These are phyloP conservation scores for Pachymerium ferrugineum DNA, from an alignment of 2,888 invertebrate species.

Conservation along the genomic window DNA sequence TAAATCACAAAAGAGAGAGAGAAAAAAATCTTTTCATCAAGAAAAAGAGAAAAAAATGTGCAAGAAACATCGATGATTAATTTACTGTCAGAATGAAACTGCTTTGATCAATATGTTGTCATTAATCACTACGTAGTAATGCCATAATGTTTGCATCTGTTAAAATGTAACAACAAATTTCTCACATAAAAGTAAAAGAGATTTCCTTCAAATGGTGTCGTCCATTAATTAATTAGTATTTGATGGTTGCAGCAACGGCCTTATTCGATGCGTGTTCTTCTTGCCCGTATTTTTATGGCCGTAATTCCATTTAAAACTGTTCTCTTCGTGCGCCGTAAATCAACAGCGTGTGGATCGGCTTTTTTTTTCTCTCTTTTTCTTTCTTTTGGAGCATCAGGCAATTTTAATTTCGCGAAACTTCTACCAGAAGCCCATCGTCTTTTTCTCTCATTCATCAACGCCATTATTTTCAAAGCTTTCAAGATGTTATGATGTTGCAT, in stretches of 20 bases:
- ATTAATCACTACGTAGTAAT: background rate
- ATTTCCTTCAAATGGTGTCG: constrained; percentile 5
- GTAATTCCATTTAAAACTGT: constrained; percentile 31
- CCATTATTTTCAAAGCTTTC: constrained; percentile 21
- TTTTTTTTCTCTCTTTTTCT: background rate
- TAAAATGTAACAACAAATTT: constrained; percentile 27
- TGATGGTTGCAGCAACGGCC: constrained; percentile 23
- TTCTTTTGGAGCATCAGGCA: background rate
- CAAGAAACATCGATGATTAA: constrained; percentile 27
- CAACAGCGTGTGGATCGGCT: constrained; percentile 16
- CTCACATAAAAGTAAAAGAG: constrained; percentile 24
- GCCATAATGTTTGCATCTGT: constrained; percentile 1
- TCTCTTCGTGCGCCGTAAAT: constrained; percentile 28
- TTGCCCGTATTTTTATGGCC: constrained; percentile 28
- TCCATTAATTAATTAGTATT: constrained; percentile 31
- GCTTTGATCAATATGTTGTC: constrained; percentile 22
- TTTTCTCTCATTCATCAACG: constrained; percentile 18
- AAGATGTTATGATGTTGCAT: constrained; percentile 23
- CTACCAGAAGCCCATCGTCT: constrained; percentile 4
- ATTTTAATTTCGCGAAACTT: constrained; percentile 22
- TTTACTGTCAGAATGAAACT: constrained; percentile 14
- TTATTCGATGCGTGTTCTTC: constrained; percentile 15
- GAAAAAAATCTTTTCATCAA: too few species aligned
- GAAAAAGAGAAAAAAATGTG: background rate
- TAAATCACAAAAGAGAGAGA: background rate